Conservation (phyloP, 2,113 vertebrate genomes). For the Oophaga pumilio region DNA sequence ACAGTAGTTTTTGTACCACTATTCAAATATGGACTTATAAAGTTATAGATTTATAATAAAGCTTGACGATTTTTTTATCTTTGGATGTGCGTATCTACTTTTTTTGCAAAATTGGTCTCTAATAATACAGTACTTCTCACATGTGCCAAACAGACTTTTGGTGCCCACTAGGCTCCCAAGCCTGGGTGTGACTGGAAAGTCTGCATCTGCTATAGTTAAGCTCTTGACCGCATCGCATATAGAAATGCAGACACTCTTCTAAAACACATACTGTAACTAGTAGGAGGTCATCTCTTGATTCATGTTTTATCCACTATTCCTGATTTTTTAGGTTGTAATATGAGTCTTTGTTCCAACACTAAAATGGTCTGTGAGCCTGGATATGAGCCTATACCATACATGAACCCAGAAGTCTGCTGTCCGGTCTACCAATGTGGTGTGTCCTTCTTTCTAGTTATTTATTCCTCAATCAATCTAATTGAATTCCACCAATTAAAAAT, state of each 20-base stretch:
- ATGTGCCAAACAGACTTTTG: no score
- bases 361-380: constrained; percentile 65
- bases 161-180: no score
- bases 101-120: no score
- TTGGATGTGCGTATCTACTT: no score
- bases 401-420: constrained; percentile 69
- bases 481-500: not conserved
- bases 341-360: constrained; percentile 63
- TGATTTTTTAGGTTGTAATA: constrained; percentile 73
- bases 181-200: no score
- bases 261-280: not conserved
- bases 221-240: not conserved
- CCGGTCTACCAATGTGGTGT: constrained; percentile 71
- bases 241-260: not conserved
- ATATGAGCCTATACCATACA: constrained; percentile 51
- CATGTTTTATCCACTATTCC: not conserved
- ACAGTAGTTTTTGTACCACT: no score
- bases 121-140: no score
- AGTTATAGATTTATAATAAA: no score
- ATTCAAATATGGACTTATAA: no score
- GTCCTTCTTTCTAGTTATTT: constrained; percentile 43
- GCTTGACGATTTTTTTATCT: no score
- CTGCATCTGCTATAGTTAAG: no score
- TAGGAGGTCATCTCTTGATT: not conserved
- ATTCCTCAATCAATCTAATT: not conserved